phyloP scores from a whole-genome alignment of 2,888 invertebrate genomes.

The Lacanobia wlatinum region DNA sequence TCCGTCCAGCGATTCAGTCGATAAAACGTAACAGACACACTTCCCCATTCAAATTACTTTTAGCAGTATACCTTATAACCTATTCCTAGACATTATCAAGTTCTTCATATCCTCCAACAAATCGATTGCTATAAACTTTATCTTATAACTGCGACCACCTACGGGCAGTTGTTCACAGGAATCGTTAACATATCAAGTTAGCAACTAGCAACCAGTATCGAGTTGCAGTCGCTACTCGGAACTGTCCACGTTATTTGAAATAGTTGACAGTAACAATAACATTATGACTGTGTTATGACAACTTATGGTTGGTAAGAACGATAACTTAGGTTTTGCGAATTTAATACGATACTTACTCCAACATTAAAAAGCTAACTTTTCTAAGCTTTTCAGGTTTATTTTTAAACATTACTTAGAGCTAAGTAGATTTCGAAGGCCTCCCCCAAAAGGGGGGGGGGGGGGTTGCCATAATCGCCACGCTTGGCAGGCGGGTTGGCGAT shows the following conservation, averaged over 20 bases:
- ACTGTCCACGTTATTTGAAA: slow-evolving; percentile 30
- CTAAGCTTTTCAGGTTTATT: too few relatives aligned
- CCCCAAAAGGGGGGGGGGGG: too few relatives aligned
- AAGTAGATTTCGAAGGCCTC: too few relatives aligned
- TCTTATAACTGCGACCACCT: slow-evolving; percentile 47
- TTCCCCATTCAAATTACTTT: neutral
- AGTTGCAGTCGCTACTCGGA: slow-evolving; percentile 43
- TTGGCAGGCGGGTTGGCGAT: too few relatives aligned
- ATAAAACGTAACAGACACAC: neutral
- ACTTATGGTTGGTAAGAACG: slow-evolving; percentile 24
- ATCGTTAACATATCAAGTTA: slow-evolving; percentile 53
- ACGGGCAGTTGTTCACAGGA: slow-evolving; percentile 43
- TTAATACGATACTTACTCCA: slow-evolving; percentile 11
- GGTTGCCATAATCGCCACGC: too few relatives aligned
- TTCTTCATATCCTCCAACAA: slow-evolving; percentile 4
- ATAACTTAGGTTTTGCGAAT: slow-evolving; percentile 34
- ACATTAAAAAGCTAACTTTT: too few relatives aligned
- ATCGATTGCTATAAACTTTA: slow-evolving; percentile 9
- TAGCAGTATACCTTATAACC: neutral
- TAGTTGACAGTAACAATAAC: slow-evolving; percentile 42
- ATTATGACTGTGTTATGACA: neutral
- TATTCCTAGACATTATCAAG: neutral
- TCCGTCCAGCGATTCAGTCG: neutral
- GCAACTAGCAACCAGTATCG: slow-evolving; percentile 43
- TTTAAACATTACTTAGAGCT: too few relatives aligned